Conservation (phyloP, 1,140 invertebrate genomes). For the Bombus ignitus region DNA sequence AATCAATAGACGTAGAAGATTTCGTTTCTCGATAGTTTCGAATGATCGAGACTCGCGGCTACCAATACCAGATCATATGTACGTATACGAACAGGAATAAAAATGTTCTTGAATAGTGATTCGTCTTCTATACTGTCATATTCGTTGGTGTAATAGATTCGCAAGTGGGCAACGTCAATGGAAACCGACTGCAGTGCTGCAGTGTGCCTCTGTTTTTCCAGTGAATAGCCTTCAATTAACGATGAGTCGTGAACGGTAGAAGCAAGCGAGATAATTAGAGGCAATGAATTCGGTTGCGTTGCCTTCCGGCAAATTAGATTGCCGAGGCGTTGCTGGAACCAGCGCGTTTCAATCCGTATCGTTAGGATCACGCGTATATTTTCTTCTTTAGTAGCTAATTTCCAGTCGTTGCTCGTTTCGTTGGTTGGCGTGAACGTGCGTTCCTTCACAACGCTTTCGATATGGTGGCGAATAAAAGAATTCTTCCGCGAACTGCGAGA, state of each 20-base stretch:
- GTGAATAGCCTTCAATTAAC: conserved; percentile 53
- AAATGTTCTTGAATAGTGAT: not conserved
- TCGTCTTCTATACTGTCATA: not conserved
- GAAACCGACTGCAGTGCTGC: not conserved
- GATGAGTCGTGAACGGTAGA: conserved; percentile 12
- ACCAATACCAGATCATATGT: too few relatives aligned
- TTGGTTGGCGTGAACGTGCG: not conserved
- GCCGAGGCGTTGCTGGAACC: not conserved
- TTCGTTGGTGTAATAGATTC: not conserved
- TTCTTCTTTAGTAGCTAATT: not conserved
- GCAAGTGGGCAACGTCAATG: conserved; percentile 12
- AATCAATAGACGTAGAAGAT: not conserved
- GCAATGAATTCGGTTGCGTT: conserved; percentile 34
- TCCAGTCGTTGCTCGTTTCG: not conserved
- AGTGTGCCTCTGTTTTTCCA: conserved; percentile 29
- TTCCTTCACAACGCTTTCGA: not conserved
- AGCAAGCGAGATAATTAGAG: conserved; percentile 48
- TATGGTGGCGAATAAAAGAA: not conserved
- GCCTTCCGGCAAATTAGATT: conserved; percentile 49
- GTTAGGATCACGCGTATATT: conserved; percentile 32
- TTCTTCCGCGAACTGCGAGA: not conserved
- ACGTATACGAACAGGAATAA: too few relatives aligned
- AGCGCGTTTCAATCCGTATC: conserved; percentile 12
- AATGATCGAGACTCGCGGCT: not conserved
- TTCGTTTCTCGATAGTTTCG: not conserved